Percentiles rank a stretch among this genome's conserved stretches.
These are phyloP conservation scores for Linnaemya tessellans DNA, from an alignment of 2,888 invertebrate genomes.

Conservation along the genomic window DNA sequence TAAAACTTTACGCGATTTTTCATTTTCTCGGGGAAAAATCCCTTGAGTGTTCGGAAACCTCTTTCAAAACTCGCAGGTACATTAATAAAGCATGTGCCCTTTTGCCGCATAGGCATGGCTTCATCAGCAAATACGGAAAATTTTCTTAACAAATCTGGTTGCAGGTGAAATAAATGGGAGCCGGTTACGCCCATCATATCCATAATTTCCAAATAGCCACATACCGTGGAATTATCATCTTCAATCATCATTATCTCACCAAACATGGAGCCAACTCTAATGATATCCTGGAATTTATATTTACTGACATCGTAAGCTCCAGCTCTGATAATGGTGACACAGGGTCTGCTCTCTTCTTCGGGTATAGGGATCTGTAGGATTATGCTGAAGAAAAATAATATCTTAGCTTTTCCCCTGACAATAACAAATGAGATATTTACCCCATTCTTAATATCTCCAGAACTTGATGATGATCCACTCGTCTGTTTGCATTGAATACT, in stretches of 20 bases:
- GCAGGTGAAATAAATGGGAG: slow-evolving; percentile 85
- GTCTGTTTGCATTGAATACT: slow-evolving; percentile 83
- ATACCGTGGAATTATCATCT: slow-evolving; percentile 86
- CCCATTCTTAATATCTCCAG: slow-evolving; percentile 80
- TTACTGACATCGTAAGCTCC: slow-evolving; percentile 84
- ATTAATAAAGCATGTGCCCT: slow-evolving; percentile 86
- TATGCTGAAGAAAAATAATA: slow-evolving; percentile 73
- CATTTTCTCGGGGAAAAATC: slow-evolving; percentile 87
- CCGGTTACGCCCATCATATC: slow-evolving; percentile 85
- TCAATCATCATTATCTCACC: slow-evolving; percentile 86
- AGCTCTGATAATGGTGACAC: slow-evolving; percentile 84
- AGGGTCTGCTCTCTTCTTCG: slow-evolving; percentile 83
- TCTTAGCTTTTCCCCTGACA: neutral
- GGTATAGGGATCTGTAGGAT: slow-evolving; percentile 80
- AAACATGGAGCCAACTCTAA: slow-evolving; percentile 86
- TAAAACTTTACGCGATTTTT: slow-evolving; percentile 85
- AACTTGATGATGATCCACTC: slow-evolving; percentile 77
- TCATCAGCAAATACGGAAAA: slow-evolving; percentile 85
- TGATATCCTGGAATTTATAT: slow-evolving; percentile 84
- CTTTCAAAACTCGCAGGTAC: slow-evolving; percentile 86
- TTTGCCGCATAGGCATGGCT: slow-evolving; percentile 86
- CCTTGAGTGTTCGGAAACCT: slow-evolving; percentile 85
- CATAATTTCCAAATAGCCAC: slow-evolving; percentile 85
- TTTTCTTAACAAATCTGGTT: slow-evolving; percentile 86
- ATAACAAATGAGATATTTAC: slow-evolving; percentile 71